A percentile compares a stretch with the other conserved stretches of the same genome.
Conservation (phyloP, 2,113 vertebrate genomes). For the Pseudorectes ferrugineus region DNA sequence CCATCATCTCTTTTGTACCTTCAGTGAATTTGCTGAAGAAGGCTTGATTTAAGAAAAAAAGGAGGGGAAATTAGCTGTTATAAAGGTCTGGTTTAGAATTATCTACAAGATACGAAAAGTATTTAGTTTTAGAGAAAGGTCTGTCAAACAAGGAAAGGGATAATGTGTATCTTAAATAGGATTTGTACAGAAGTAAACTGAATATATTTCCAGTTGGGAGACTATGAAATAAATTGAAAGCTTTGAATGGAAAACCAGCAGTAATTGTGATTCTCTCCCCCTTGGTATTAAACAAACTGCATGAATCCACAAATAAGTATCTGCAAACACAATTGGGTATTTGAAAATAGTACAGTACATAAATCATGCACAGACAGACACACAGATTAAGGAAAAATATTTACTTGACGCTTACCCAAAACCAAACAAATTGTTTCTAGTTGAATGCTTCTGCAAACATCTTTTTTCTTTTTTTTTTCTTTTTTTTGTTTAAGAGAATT, state of each 20-base stretch:
- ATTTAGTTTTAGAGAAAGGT: neutral
- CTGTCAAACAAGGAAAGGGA: neutral
- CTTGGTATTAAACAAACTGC: conserved; percentile 48
- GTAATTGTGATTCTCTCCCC: conserved; percentile 40
- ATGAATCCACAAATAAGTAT: conserved; percentile 54
- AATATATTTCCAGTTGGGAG: conserved; percentile 12
- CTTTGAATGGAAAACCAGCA: conserved; percentile 18
- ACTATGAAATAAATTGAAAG: conserved; percentile 5
- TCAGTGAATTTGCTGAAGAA: neutral
- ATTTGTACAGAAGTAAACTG: conserved; percentile 15
- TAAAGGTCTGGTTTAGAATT: neutral
- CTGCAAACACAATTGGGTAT: conserved; percentile 45
- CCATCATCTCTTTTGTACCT: neutral
- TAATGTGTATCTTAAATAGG: neutral
- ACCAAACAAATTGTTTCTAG: conserved; percentile 61
- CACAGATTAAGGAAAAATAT: conserved; percentile 65
- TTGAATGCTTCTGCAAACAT: conserved; percentile 46
- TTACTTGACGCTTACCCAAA: conserved; percentile 58
- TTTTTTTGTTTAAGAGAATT: neutral
- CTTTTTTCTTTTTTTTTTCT: neutral
- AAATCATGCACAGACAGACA: conserved; percentile 63
- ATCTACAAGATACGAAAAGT: neutral
- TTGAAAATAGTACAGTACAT: conserved; percentile 51
- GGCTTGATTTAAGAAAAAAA: neutral
- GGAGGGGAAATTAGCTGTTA: neutral